Percentiles rank a stretch among this genome's conserved stretches.
phyloP scores from a whole-genome alignment of 2,888 invertebrate species.

The Ectropis crepuscularia region DNA sequence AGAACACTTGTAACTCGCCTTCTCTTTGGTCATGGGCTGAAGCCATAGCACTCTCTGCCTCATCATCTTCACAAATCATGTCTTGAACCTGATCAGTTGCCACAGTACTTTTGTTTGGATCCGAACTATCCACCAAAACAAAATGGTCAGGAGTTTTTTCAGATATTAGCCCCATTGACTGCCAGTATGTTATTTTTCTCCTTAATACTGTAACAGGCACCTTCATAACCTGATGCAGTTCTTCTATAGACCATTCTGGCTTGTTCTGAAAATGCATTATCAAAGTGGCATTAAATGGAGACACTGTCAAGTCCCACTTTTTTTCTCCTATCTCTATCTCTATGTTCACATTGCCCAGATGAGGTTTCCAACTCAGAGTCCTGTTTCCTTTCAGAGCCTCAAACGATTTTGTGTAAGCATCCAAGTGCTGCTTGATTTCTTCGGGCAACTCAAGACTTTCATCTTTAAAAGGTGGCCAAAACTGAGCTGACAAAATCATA shows the following conservation, averaged over 20 bases:
- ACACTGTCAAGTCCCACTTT: slow-evolving; percentile 92
- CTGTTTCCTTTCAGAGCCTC: slow-evolving; percentile 96
- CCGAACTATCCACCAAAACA: slow-evolving; percentile 87
- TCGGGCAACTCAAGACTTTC: slow-evolving; percentile 95
- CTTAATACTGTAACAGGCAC: slow-evolving; percentile 94
- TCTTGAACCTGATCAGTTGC: slow-evolving; percentile 84
- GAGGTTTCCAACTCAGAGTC: slow-evolving; percentile 96
- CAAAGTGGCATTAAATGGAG: slow-evolving; percentile 97
- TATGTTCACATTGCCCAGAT: slow-evolving; percentile 95
- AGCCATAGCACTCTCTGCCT: slow-evolving; percentile 96
- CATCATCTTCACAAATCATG: slow-evolving; percentile 94
- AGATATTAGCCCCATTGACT: slow-evolving; percentile 93
- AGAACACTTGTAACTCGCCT: slow-evolving; percentile 96
- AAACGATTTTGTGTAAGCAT: slow-evolving; percentile 94
- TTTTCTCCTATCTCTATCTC: slow-evolving; percentile 95
- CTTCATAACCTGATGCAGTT: slow-evolving; percentile 93
- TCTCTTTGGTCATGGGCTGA: slow-evolving; percentile 97
- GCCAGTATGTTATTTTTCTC: slow-evolving; percentile 96
- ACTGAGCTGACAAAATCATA: slow-evolving; percentile 98
- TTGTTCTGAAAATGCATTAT: slow-evolving; percentile 96
- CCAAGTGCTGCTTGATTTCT: slow-evolving; percentile 91
- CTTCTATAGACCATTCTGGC: slow-evolving; percentile 93
- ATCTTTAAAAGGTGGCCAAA: slow-evolving; percentile 99
- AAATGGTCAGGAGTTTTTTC: slow-evolving; percentile 91
- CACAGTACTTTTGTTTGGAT: slow-evolving; percentile 82